These are phyloP conservation scores for Sebastes oblongus DNA, from an alignment of 2,797 vertebrate genomes.

Conservation along the genomic window DNA sequence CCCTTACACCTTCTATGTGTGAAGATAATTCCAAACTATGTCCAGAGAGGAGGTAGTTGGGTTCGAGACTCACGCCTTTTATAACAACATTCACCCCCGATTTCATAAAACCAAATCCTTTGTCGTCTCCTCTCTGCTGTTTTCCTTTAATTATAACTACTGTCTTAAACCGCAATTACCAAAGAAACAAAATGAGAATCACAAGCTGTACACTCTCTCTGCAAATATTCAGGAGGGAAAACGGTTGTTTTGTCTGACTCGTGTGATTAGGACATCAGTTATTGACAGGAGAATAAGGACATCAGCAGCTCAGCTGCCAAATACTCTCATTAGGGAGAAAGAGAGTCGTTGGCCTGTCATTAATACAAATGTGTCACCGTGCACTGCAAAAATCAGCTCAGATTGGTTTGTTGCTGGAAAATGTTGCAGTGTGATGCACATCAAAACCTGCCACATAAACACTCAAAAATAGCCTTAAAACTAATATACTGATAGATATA, in stretches of 20 bases:
- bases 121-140: neutral
- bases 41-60: constrained; percentile 1
- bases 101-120: neutral
- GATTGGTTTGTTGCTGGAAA: neutral
- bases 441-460: neutral
- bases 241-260: neutral
- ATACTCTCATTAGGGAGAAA: constrained; percentile 43
- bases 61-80: neutral
- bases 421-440: neutral
- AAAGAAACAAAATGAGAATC: neutral
- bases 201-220: neutral
- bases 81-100: neutral
- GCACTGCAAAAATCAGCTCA: neutral
- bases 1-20: constrained; percentile 23
- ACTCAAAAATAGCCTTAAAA: neutral
- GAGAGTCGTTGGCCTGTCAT: neutral
- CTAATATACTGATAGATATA: neutral
- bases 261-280: constrained; percentile 15
- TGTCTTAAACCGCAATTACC: neutral
- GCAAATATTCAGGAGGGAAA: neutral
- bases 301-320: constrained; percentile 40
- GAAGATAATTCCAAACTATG: constrained; percentile 24
- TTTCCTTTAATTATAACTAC: constrained; percentile 1
- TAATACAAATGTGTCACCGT: constrained; percentile 1
- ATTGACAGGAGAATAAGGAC: constrained; percentile 29